Conservation (phyloP, 23 tunicate species). For the Phallusia fumigata region DNA sequence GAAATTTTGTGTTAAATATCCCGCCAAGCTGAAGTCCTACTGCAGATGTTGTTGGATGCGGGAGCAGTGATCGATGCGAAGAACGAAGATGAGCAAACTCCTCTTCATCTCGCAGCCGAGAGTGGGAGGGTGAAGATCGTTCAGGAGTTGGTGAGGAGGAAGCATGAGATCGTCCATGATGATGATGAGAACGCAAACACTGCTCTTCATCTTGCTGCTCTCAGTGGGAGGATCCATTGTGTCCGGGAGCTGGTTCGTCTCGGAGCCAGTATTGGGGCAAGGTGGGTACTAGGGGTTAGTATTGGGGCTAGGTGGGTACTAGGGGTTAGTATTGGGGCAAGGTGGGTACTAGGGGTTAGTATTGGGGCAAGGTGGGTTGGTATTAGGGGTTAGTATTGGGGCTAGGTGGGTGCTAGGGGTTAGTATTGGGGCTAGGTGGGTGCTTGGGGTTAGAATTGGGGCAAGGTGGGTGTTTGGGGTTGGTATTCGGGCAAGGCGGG, state of each 20-base stretch:
- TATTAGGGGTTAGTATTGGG: no score
- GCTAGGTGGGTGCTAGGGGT: no score
- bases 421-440: slow-evolving; percentile 3
- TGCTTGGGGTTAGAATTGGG: slow-evolving; percentile 68
- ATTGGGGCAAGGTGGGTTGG: no score
- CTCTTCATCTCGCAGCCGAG: slow-evolving; percentile 89
- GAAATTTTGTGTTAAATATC: no score
- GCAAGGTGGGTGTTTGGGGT: slow-evolving; percentile 81
- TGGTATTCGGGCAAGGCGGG: no score
- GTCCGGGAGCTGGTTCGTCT: slow-evolving; percentile 69
- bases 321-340: not conserved
- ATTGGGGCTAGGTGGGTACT: no score
- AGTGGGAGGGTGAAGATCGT: slow-evolving; percentile 69
- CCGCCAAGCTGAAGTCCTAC: no score
- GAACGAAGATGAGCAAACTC: slow-evolving; percentile 99
- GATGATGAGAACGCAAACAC: slow-evolving; percentile 92
- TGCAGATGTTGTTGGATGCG: slow-evolving; percentile 65
- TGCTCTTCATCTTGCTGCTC: slow-evolving; percentile 89
- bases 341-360: not conserved
- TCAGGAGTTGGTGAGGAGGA: slow-evolving; percentile 46
- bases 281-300: slow-evolving; percentile 26
- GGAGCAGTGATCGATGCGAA: slow-evolving; percentile 61
- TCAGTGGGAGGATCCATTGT: slow-evolving; percentile 64
- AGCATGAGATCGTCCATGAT: slow-evolving; percentile 65
- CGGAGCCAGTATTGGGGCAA: slow-evolving; percentile 88